These are phyloP conservation scores for Philaethria dido DNA, from an alignment of 2,888 invertebrate genomes.

Conservation along the genomic window DNA sequence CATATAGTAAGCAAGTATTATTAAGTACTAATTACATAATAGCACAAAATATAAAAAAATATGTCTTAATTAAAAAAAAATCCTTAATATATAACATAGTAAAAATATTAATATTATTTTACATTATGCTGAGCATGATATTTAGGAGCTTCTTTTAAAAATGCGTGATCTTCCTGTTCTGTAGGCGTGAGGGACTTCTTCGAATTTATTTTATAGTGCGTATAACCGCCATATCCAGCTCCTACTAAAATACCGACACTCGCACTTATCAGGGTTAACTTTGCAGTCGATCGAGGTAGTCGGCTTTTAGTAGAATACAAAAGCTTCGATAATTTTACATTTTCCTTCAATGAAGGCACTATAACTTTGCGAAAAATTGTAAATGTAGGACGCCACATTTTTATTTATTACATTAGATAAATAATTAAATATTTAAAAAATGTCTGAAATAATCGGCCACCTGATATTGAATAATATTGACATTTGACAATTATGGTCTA, in stretches of 20 bases:
- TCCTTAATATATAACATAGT: too few relatives aligned
- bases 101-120: not conserved
- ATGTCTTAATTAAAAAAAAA: not conserved
- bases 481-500: conserved; percentile 14
- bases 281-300: conserved; percentile 68
- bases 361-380: conserved; percentile 65
- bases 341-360: conserved; percentile 63
- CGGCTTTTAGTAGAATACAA: conserved; percentile 69
- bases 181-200: conserved; percentile 57
- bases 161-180: conserved; percentile 70
- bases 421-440: conserved; percentile 5
- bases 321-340: conserved; percentile 56
- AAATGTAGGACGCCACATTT: conserved; percentile 72
- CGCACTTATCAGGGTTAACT: conserved; percentile 83
- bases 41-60: not conserved
- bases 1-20: too few relatives aligned
- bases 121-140: conserved; percentile 81
- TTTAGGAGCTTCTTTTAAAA: conserved; percentile 75
- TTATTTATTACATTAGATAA: conserved; percentile 21
- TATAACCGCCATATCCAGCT: conserved; percentile 81
- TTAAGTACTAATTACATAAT: not conserved
- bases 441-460: not conserved
- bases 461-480: conserved; percentile 29
- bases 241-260: conserved; percentile 83
- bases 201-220: conserved; percentile 75